A percentile compares a stretch with the other conserved stretches of the same genome.
phyloP scores from a whole-genome alignment of 2,888 invertebrate genomes.

The Archips crataeganus region DNA sequence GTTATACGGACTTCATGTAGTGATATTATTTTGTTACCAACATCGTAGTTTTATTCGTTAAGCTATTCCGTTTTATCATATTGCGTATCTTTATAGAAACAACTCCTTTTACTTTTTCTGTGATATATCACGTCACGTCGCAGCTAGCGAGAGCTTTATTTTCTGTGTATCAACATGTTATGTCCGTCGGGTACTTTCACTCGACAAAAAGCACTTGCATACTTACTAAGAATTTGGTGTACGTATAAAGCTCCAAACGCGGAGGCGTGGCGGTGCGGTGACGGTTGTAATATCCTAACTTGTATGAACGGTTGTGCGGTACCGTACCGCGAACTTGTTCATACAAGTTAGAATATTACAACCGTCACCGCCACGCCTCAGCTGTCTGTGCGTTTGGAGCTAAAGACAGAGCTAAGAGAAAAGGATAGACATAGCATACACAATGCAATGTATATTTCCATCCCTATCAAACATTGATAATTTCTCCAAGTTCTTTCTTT shows the following conservation, averaged over 20 bases:
- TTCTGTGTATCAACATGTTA: conserved; percentile 14
- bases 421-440: background rate
- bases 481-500: too few species aligned
- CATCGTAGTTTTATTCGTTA: conserved; percentile 66
- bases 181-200: conserved; percentile 20
- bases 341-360: too few species aligned
- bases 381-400: too few species aligned
- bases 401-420: too few species aligned
- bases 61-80: conserved; percentile 54
- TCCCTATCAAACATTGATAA: too few species aligned
- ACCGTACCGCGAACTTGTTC: too few species aligned
- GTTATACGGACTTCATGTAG: conserved; percentile 62
- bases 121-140: conserved; percentile 33
- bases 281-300: too few species aligned
- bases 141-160: conserved; percentile 22
- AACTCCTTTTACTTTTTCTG: conserved; percentile 27
- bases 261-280: too few species aligned
- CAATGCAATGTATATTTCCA: background rate
- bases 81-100: conserved; percentile 45
- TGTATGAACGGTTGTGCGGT: too few species aligned
- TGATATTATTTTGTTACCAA: conserved; percentile 82
- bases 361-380: too few species aligned
- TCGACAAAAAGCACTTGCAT: background rate
- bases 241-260: too few species aligned
- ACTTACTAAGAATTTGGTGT: too few species aligned